Evolutionary conservation across 2,888 invertebrate species (phyloP).

Genomic region (Drosophila mayaguana): DNA sequence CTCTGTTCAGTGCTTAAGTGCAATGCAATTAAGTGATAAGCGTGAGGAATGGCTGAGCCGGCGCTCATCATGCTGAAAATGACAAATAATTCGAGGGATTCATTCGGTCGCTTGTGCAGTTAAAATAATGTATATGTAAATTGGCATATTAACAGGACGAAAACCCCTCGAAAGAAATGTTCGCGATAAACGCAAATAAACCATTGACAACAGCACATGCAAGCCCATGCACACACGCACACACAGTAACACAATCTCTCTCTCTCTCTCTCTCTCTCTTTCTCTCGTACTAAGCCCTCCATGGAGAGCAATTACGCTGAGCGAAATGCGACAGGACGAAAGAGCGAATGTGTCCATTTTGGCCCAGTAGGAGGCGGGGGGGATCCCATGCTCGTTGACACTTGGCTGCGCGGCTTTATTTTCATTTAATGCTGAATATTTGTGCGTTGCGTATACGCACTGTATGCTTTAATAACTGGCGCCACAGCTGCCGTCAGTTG

Average conservation of each 20-base stretch:
- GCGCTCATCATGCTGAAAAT: conserved; percentile 41
- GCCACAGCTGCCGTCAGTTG: conserved; percentile 56
- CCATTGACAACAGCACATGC: conserved; percentile 58
- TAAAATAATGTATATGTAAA: conserved; percentile 76
- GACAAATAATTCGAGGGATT: conserved; percentile 53
- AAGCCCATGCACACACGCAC: conserved; percentile 1
- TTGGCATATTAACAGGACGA: conserved; percentile 72
- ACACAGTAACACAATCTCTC: conserved; percentile 17
- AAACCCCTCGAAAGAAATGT: conserved; percentile 57
- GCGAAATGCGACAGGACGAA: conserved; percentile 37
- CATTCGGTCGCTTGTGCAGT: conserved; percentile 35
- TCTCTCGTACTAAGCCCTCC: conserved; percentile 61
- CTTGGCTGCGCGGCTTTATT: conserved; percentile 49
- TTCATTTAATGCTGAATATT: conserved; percentile 73
- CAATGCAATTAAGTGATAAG: conserved; percentile 64
- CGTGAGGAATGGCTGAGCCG: conserved; percentile 32
- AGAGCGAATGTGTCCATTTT: conserved; percentile 43
- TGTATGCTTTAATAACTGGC: conserved; percentile 70
- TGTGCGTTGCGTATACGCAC: conserved; percentile 67
- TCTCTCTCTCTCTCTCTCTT: conserved; percentile 1
- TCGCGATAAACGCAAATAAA: conserved; percentile 69
- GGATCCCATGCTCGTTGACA: neutral
- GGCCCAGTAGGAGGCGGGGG: neutral
- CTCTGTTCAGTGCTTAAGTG: conserved; percentile 44
- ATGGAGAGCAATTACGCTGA: conserved; percentile 70